These are phyloP conservation scores for Malurus elegans DNA, from an alignment of 2,113 vertebrate genomes.

Conservation along the genomic window DNA sequence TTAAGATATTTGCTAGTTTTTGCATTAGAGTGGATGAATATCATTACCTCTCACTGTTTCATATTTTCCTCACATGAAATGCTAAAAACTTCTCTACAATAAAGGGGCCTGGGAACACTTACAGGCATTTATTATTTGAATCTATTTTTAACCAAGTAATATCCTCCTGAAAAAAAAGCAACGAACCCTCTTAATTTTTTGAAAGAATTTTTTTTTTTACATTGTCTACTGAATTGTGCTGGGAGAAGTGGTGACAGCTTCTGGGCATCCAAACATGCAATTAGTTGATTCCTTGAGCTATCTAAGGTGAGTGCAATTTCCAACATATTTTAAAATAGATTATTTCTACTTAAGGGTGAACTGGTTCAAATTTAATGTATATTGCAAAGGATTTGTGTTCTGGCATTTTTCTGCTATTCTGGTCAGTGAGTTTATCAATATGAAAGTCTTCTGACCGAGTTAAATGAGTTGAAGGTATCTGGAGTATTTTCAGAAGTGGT, in stretches of 20 bases:
- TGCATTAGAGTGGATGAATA: not conserved
- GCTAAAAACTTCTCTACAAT: not conserved
- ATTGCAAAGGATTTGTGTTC: not conserved
- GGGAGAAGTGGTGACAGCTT: not conserved
- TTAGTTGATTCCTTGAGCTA: not conserved
- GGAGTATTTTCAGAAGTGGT: not conserved
- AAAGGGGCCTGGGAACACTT: slow-evolving; percentile 10
- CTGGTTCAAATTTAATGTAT: not conserved
- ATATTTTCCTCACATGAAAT: not conserved
- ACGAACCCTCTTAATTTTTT: not conserved
- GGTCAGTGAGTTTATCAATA: not conserved
- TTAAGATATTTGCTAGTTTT: not conserved
- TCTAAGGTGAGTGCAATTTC: not conserved
- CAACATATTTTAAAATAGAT: not conserved
- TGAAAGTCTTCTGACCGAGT: not conserved
- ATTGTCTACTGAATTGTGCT: not conserved
- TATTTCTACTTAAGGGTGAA: not conserved
- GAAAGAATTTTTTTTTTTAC: not conserved
- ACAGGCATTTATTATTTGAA: slow-evolving; percentile 12
- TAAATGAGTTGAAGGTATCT: not conserved
- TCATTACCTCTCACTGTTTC: not conserved
- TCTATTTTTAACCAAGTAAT: slow-evolving; percentile 52
- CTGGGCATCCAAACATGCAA: not conserved
- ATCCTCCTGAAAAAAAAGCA: not conserved
- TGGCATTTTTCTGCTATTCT: not conserved